These are phyloP conservation scores for Urophycis tenuis DNA, from an alignment of 2,797 vertebrate species.

Conservation along the genomic window DNA sequence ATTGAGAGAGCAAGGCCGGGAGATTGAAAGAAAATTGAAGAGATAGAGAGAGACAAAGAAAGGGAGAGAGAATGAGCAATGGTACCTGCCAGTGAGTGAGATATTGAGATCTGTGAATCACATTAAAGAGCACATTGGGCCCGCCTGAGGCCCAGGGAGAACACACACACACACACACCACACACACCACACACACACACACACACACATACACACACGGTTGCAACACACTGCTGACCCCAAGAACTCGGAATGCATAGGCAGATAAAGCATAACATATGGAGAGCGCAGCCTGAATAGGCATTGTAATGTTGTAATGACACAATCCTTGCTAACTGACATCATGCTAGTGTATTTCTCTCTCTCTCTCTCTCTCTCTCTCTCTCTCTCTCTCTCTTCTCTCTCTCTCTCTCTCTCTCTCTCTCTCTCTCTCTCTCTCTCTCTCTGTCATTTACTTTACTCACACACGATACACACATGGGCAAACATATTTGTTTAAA, in stretches of 20 bases:
- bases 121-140: neutral
- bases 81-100: neutral
- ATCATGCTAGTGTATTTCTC: neutral
- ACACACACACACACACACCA: neutral
- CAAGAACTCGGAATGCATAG: neutral
- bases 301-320: slow-evolving; percentile 1
- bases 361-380: too few species aligned
- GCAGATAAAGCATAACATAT: neutral
- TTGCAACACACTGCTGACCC: neutral
- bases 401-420: too few species aligned
- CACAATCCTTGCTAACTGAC: neutral
- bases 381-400: too few species aligned
- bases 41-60: neutral
- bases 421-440: too few species aligned
- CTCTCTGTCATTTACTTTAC: too few species aligned
- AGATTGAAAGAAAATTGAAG: too few species aligned
- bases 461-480: slow-evolving; percentile 13
- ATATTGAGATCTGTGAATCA: neutral
- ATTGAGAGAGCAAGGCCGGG: neutral
- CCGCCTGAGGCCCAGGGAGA: neutral
- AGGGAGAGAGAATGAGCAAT: slow-evolving; percentile 1
- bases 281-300: neutral
- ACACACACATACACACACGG: neutral
- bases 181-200: slow-evolving; percentile 11
- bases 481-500: slow-evolving; percentile 20